Conservation (phyloP, 1,140 invertebrate species). For the Monomorium pharaonis region DNA sequence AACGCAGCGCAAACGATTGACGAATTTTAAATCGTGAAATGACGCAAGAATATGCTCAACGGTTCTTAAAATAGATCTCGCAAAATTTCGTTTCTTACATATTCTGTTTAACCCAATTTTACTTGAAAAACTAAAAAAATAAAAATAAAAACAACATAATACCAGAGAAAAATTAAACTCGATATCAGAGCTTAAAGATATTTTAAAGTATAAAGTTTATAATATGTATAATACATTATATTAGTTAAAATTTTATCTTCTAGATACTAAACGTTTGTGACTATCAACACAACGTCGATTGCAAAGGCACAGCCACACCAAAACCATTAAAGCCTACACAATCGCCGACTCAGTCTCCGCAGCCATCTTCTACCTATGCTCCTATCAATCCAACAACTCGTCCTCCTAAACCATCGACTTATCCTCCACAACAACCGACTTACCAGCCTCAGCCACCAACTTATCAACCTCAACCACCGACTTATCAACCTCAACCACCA, state of each 20-base stretch:
- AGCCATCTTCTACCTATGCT: background rate
- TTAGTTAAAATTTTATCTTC: background rate
- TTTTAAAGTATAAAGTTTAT: too few species aligned
- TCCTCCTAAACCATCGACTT: conserved; percentile 3
- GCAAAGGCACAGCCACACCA: conserved; percentile 82
- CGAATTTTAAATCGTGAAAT: conserved; percentile 63
- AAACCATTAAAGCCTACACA: conserved; percentile 61
- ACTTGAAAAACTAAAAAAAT: background rate
- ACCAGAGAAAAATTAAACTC: background rate
- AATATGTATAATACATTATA: background rate
- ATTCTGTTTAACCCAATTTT: background rate
- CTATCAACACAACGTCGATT: conserved; percentile 86
- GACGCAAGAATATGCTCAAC: background rate
- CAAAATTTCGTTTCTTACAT: background rate
- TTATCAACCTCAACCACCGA: conserved; percentile 24
- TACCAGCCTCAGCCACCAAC: conserved; percentile 14
- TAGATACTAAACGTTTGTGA: conserved; percentile 87
- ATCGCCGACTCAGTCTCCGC: conserved; percentile 12
- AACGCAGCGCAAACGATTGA: background rate
- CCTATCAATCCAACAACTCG: background rate
- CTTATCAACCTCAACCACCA: conserved; percentile 29
- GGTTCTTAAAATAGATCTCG: background rate
- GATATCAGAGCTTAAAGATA: background rate
- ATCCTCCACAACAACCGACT: background rate
- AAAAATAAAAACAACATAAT: background rate